Base-by-base conservation (phyloP, 2,888 invertebrate species). In the Opisthograptis luteolata region DNA sequence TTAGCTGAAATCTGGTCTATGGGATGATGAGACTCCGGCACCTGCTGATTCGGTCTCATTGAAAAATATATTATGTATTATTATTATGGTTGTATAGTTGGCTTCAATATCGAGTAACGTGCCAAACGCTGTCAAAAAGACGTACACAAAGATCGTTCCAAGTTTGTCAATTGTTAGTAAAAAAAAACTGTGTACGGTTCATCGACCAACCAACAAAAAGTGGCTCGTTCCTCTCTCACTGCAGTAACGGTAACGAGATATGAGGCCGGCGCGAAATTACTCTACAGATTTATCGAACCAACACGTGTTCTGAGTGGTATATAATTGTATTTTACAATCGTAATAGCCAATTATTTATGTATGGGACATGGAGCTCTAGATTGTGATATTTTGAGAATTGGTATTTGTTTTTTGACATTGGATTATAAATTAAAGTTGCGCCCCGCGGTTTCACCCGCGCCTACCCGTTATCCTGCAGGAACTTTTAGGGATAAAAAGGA, bases 121-220 rank as follows among this genome's bases (percentile, higher is more conserved):
- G n/a, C n/a, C n/a, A n/a, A n/a, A n/a, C n/a, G n/a, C n/a, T 15
- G 12, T 14, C 15, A n/a, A 4, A 10, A 15, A 24, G n/a, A 13
- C 3, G n/a, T 25, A 3, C 10, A 15, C 24, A 12, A 42, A 42
- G 24, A 20, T 12, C 17, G 14, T 20, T 27, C 10, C 30, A 7
- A 32, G 37, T 42, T 35, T 35, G 17, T 24, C 35, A 35, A 9
- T 36, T 25, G 42, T 31, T 19, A 9, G 35, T 17, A 9, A 49
- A 46, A 51, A 40, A 41, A 51, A 39, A 34, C 37, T 52, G 58
- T 57, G 56, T 53, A 59, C 61, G 57, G 77, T 75, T 79, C 81
- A 72, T 70, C 65, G 80, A 76, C 77, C 80, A 73, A 51, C 44
- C 58, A 58, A 71, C 65, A 79, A 80, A 79, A 79, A 77, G 62